phyloP scores from a whole-genome alignment of 2,888 invertebrate genomes.

The Leucophora obtusa region DNA sequence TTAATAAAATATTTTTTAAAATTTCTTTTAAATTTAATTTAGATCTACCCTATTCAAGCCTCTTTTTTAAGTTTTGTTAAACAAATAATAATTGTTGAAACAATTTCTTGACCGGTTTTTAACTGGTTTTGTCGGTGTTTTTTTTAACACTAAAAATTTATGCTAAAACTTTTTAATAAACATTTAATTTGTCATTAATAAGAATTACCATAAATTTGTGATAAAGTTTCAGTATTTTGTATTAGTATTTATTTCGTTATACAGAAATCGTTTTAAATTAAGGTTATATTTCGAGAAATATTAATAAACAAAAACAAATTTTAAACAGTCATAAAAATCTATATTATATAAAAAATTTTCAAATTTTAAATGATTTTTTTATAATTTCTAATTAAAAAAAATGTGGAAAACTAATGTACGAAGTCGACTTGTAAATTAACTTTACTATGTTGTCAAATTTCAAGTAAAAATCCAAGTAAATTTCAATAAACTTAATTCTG shows the following conservation, averaged over 20 bases:
- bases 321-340: background rate
- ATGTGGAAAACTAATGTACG: too few relatives aligned
- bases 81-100: background rate
- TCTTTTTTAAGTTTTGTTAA: background rate
- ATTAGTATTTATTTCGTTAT: background rate
- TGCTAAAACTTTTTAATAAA: background rate
- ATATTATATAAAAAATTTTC: too few relatives aligned
- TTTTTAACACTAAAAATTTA: background rate
- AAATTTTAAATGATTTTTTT: too few relatives aligned
- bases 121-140: conserved; percentile 1
- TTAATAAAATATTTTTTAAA: background rate
- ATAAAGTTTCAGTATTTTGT: background rate
- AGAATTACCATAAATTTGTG: conserved; percentile 6
- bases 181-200: background rate
- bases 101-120: background rate
- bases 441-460: too few relatives aligned
- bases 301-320: background rate
- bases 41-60: background rate
- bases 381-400: too few relatives aligned
- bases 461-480: too few relatives aligned
- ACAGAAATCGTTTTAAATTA: background rate
- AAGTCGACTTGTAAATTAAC: too few relatives aligned
- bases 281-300: conserved; percentile 7
- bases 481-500: too few relatives aligned
- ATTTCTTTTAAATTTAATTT: background rate